These are phyloP conservation scores for Aldabrachelys gigantea DNA, from an alignment of 2,113 vertebrate species.

Conservation along the genomic window DNA sequence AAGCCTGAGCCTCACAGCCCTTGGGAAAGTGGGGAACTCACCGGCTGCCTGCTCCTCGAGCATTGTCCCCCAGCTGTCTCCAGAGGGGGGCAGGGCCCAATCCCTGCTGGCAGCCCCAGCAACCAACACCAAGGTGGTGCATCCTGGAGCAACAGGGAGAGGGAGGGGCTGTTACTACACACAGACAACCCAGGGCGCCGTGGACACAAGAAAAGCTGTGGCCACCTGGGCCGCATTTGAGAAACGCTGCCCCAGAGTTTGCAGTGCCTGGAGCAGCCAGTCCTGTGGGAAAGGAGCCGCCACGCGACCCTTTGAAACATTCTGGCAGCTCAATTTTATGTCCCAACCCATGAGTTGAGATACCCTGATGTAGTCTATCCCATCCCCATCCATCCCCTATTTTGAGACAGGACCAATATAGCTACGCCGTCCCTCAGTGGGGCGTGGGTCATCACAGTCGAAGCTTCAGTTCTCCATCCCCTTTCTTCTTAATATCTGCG, in stretches of 20 bases:
- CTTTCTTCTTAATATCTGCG: neutral
- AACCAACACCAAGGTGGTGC: too few species aligned
- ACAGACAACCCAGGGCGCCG: too few species aligned
- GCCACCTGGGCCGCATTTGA: too few species aligned
- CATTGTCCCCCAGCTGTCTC: too few species aligned
- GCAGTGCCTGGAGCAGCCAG: neutral
- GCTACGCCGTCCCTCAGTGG: neutral
- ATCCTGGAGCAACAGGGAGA: too few species aligned
- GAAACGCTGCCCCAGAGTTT: neutral
- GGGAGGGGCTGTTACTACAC: too few species aligned
- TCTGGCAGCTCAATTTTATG: neutral
- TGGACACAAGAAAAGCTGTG: too few species aligned
- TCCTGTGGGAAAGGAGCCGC: neutral
- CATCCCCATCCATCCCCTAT: neutral
- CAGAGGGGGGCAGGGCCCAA: too few species aligned
- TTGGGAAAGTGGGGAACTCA: too few species aligned
- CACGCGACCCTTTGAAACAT: neutral
- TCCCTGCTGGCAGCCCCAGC: too few species aligned
- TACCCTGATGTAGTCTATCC: neutral
- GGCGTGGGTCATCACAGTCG: neutral
- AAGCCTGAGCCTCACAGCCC: too few species aligned
- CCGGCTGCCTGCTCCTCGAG: too few species aligned
- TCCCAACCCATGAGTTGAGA: neutral
- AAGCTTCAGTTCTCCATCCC: accelerated
- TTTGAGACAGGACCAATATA: neutral